Evolutionary conservation across 2,888 invertebrate genomes (phyloP), one percentile per base, ranked within the genome.

Genomic region (Ectemnius cavifrons): DNA sequence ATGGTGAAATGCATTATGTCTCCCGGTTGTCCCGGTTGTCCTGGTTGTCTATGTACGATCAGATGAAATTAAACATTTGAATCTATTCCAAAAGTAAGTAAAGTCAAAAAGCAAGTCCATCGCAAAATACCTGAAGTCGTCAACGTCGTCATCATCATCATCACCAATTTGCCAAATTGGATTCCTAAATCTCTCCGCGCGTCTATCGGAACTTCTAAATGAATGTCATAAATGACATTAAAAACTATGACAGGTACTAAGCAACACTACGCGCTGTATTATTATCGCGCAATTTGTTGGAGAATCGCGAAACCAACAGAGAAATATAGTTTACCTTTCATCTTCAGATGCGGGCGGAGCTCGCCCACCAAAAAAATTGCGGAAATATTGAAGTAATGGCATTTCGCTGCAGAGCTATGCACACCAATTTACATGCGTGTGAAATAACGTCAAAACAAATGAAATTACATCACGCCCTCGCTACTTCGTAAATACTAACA

Each of bases 1-100:
- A 94, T 89, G 79, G 92, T 91, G 82, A 94, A 93, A 11, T 86
- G 85, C n/a, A 78, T 66, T n/a, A 52, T 63, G 1, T 52, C 37
- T 1, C 61, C 28, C 20, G 65, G 67, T 46, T 63, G 57, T 46
- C 82, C 11, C 23, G 23, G 23, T 23, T 23, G 23, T 23, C 23
- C 37, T 37, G 37, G 37, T 23, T 37, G 37, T 37, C 37, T 37
- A 37, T 11, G 11, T 11, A 37, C 37, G 2, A 68, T 5, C 23
- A 61, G 45, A 13, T 8, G 18, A n/a, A 58, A 56, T n/a, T 47
- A 18, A 46, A 28, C 18, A 37, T 28, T 47, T 18, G 45, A 62
- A 20, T 70, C 46, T 46, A 46, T 56, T 52, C 20, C 2, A 16
- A 47, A 49, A 27, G 57, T 16, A 16, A 58, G 27, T 1, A 63